A percentile compares a stretch with the other conserved stretches of the same genome.
Evolutionary conservation across 2,888 invertebrate genomes (phyloP).

Genomic region (Eutolmus rufibarbis): DNA sequence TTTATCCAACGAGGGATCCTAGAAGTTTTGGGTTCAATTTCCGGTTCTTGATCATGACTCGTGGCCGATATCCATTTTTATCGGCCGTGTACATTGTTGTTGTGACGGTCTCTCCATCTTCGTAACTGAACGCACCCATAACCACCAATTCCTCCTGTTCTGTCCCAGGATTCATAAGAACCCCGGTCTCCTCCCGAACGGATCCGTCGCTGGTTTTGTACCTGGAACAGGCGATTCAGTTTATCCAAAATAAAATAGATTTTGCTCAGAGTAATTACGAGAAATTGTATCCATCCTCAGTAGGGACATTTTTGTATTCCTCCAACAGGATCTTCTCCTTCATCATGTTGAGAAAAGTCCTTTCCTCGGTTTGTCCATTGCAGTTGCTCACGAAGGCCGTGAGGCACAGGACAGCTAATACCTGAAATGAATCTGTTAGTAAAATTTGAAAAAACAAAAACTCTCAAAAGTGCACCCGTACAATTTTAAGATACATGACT

Average conservation of each 20-base stretch:
- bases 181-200: conserved; percentile 58
- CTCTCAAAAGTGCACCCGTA: not conserved
- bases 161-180: conserved; percentile 59
- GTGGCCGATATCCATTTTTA: conserved; percentile 60
- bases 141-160: conserved; percentile 58
- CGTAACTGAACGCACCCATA: conserved; percentile 58
- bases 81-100: conserved; percentile 62
- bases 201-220: conserved; percentile 58
- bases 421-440: not conserved
- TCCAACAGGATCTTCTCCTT: conserved; percentile 55
- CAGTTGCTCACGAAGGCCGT: not conserved
- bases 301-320: conserved; percentile 54
- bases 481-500: conserved; percentile 12
- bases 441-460: not conserved
- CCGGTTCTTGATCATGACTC: conserved; percentile 57
- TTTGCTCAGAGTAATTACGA: conserved; percentile 50
- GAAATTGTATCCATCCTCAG: conserved; percentile 59
- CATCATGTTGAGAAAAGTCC: conserved; percentile 54
- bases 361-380: conserved; percentile 14
- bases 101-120: conserved; percentile 56
- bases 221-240: conserved; percentile 1
- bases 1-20: conserved; percentile 48
- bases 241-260: not conserved
- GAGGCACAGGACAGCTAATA: conserved; percentile 13
- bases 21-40: conserved; percentile 52